These are phyloP conservation scores for Himalopsyche japonica DNA, from an alignment of 2,888 invertebrate genomes.

Conservation along the genomic window DNA sequence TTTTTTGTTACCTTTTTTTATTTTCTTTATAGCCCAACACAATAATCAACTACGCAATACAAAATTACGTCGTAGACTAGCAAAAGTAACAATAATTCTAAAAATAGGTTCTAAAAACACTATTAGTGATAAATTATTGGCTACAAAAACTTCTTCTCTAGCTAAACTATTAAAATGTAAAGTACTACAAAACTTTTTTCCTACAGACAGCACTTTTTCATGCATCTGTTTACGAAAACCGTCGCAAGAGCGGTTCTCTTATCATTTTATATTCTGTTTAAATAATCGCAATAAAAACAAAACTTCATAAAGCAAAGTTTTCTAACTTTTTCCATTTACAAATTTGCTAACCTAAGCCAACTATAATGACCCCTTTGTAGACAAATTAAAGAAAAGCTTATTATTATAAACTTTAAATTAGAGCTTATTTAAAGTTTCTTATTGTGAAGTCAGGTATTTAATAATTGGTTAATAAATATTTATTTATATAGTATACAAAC, in stretches of 20 bases:
- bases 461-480: not conserved
- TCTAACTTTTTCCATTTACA: conserved; percentile 34
- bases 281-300: conserved; percentile 34
- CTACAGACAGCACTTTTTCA: not conserved
- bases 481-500: no score
- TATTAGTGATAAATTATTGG: no score
- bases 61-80: no score
- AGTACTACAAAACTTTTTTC: not conserved
- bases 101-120: no score
- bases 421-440: not conserved
- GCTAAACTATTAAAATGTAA: not conserved
- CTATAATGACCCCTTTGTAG: not conserved
- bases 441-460: not conserved
- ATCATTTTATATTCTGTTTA: conserved; percentile 31
- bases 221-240: not conserved
- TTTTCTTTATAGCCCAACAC: no score
- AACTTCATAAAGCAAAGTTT: conserved; percentile 32
- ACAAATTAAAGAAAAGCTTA: conserved; percentile 3
- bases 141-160: not conserved
- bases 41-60: no score
- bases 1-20: no score
- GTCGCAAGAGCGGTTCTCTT: conserved; percentile 5
- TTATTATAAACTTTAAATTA: not conserved
- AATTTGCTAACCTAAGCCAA: conserved; percentile 30
- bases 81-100: no score